phyloP scores from a whole-genome alignment of 64 coral and sea anemone species.

The Pocillopora verrucosa region DNA sequence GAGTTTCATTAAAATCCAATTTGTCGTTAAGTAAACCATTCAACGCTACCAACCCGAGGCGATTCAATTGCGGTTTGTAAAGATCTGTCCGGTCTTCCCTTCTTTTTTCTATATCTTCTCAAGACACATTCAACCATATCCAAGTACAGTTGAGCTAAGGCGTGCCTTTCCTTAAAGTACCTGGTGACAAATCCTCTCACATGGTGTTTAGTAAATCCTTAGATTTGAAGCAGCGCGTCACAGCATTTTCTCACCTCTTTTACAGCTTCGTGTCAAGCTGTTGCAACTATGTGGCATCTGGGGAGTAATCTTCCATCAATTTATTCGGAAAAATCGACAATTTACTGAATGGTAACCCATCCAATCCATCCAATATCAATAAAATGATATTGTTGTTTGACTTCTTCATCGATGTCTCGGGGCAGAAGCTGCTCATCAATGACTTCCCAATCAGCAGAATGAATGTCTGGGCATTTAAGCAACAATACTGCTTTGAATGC shows the following conservation, averaged over 20 bases:
- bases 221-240: slow-evolving; percentile 12
- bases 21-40: neutral
- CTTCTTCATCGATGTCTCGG: slow-evolving; percentile 12
- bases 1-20: neutral
- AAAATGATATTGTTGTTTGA: slow-evolving; percentile 1
- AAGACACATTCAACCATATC: neutral
- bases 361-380: slow-evolving; percentile 34
- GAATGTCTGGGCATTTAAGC: slow-evolving; percentile 20
- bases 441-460: neutral
- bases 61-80: neutral
- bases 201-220: neutral
- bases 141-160: neutral
- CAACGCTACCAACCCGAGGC: neutral
- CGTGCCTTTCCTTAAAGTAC: too few species aligned
- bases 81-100: neutral
- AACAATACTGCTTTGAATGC: slow-evolving; percentile 24
- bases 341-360: neutral
- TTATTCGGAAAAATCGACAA: neutral
- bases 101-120: neutral
- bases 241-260: neutral
- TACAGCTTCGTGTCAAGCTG: slow-evolving; percentile 11
- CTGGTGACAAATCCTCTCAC: neutral
- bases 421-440: slow-evolving; percentile 38
- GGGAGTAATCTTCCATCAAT: neutral
- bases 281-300: neutral